Evolutionary conservation across 2,888 invertebrate species (phyloP).

Genomic region (Lepidocyrtinus sp.): DNA sequence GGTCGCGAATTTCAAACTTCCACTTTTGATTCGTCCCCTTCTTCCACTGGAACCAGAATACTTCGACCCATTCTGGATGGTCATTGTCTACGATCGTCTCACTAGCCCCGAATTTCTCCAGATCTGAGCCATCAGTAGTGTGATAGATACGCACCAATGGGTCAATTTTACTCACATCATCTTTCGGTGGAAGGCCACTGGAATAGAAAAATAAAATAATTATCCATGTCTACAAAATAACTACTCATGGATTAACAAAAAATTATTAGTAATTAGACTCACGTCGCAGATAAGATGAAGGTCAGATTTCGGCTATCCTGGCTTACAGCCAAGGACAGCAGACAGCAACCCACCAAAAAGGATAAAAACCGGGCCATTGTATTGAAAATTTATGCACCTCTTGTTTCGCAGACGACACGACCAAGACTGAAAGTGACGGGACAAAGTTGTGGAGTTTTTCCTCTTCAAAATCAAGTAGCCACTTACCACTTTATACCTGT

Average conservation of each 20-base stretch:
- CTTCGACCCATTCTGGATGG: constrained; percentile 65
- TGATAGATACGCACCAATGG: constrained; percentile 63
- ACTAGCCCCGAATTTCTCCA: constrained; percentile 62
- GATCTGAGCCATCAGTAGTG: constrained; percentile 45
- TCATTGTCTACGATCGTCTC: constrained; percentile 60
- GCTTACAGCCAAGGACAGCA: constrained; percentile 17
- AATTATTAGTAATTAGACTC: no score
- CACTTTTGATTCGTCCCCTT: constrained; percentile 62
- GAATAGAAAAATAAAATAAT: constrained; percentile 14
- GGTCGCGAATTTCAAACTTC: constrained; percentile 65
- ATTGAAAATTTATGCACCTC: neutral
- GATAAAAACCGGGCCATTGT: constrained; percentile 1
- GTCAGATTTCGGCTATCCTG: constrained; percentile 63
- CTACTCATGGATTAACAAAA: neutral
- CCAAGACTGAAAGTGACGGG: no score
- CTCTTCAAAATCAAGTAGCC: no score
- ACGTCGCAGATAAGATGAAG: constrained; percentile 64
- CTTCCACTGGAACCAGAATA: constrained; percentile 65
- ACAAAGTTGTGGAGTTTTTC: no score
- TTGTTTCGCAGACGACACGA: no score
- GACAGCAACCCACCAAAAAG: constrained; percentile 14
- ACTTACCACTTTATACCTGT: no score
- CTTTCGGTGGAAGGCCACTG: constrained; percentile 57
- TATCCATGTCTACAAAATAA: neutral
- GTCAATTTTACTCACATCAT: constrained; percentile 62